Evolutionary conservation across 2,888 invertebrate genomes (phyloP), one percentile per base, ranked within the genome.

Genomic region (Adelphocoris suturalis): DNA sequence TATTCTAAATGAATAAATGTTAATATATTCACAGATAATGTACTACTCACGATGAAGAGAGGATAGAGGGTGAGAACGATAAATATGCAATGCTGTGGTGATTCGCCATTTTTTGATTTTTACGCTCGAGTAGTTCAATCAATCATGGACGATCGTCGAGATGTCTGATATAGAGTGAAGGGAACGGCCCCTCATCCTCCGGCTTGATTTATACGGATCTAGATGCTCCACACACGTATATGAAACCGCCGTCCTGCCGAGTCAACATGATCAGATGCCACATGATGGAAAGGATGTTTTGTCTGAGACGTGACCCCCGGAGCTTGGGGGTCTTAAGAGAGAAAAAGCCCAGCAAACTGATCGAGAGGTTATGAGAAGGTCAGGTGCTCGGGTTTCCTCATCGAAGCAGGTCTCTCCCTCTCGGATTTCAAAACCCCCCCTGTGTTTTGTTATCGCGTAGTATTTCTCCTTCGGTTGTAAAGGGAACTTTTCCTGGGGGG

Each of bases 301-400:
- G 61, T 61, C 61, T 61, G n/a, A 19, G 16, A 61, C 61, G 61
- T 68, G 68, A 68, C 68, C 68, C 68, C 27, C 23, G 5, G 68
- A 23, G 68, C 68, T 68, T 68, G 23, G 68, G 23, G 27, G 68
- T 23, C 68, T 68, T 61, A 19, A 61, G 61, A 61, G 61, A 19
- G 61, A 61, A 61, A 61, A 23, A 68, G 68, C 68, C 68, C 68
- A 5, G 68, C 68, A 68, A 68, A 68, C 68, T 23, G 68, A 68
- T 68, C 68, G 23, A 68, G 68, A 68, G 68, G 68, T 68, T 68
- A 68, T 68, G 27, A 68, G 68, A 68, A 68, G 68, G 68, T 68
- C 68, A 68, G 68, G 68, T 68, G 68, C 23, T 68, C 68, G 68
- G 68, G 68, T 68, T 68, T 68, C 68, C 68, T 68, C 68, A 68